These are phyloP conservation scores for Hyperopisus bebe DNA, from an alignment of 2,113 vertebrate species.

Conservation along the genomic window DNA sequence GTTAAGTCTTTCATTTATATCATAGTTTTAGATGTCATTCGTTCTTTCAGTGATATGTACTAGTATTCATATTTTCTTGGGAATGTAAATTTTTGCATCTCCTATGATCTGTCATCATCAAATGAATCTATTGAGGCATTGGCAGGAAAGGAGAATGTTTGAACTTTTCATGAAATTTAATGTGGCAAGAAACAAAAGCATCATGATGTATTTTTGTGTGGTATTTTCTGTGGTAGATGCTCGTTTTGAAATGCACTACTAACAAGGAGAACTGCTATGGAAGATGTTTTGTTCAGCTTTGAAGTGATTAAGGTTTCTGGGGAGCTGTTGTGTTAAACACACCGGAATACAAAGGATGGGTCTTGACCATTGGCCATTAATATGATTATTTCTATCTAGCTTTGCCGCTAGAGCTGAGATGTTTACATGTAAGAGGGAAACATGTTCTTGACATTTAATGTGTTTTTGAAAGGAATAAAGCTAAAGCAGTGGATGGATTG, in stretches of 20 bases:
- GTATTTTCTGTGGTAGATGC: background rate
- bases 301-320: background rate
- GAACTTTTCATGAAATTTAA: background rate
- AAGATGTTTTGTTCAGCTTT: background rate
- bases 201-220: too few species aligned
- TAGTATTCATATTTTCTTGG: background rate
- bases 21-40: background rate
- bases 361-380: background rate
- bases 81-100: background rate
- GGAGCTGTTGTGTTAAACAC: background rate
- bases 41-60: background rate
- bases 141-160: background rate
- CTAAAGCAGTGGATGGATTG: background rate
- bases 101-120: background rate
- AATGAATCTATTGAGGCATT: background rate
- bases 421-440: background rate
- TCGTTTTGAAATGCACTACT: background rate
- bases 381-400: background rate
- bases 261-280: background rate
- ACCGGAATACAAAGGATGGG: background rate
- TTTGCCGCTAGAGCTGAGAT: background rate
- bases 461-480: background rate
- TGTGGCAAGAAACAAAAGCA: background rate
- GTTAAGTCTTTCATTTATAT: background rate
- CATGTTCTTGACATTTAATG: background rate